phyloP scores from a whole-genome alignment of 2,797 vertebrate species.

The Atherinosoma microstoma region DNA sequence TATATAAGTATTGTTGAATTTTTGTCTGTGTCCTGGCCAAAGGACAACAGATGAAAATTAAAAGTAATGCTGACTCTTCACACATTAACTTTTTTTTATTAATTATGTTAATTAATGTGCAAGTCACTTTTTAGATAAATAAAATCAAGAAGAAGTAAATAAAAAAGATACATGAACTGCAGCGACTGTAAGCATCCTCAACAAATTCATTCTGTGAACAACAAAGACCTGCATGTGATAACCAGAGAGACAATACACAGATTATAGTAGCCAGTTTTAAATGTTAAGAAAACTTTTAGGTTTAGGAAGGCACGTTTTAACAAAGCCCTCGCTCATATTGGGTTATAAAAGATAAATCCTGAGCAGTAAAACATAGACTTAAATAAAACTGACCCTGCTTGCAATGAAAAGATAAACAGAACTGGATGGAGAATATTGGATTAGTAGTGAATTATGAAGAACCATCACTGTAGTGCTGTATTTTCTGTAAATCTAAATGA shows the following conservation, averaged over 20 bases:
- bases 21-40: background rate
- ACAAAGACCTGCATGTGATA: too few relatives aligned
- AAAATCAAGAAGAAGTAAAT: too few relatives aligned
- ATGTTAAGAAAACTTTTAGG: background rate
- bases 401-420: background rate
- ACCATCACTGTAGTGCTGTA: background rate
- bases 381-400: background rate
- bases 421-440: background rate
- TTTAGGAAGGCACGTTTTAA: background rate
- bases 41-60: background rate
- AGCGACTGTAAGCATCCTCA: too few relatives aligned
- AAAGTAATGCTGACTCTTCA: background rate
- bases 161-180: too few relatives aligned
- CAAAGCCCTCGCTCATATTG: background rate
- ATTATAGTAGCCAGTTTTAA: too few relatives aligned
- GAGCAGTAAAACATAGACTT: background rate
- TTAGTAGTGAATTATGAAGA: background rate
- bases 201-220: too few relatives aligned
- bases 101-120: too few relatives aligned
- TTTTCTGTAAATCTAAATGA: background rate
- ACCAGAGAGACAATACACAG: too few relatives aligned
- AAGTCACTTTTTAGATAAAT: too few relatives aligned
- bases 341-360: background rate
- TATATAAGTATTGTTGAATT: background rate
- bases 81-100: background rate